Evolutionary conservation across 2,113 vertebrate genomes (phyloP), one percentile per base, ranked within the genome.

Genomic region (Tychaedon coryphoeus): DNA sequence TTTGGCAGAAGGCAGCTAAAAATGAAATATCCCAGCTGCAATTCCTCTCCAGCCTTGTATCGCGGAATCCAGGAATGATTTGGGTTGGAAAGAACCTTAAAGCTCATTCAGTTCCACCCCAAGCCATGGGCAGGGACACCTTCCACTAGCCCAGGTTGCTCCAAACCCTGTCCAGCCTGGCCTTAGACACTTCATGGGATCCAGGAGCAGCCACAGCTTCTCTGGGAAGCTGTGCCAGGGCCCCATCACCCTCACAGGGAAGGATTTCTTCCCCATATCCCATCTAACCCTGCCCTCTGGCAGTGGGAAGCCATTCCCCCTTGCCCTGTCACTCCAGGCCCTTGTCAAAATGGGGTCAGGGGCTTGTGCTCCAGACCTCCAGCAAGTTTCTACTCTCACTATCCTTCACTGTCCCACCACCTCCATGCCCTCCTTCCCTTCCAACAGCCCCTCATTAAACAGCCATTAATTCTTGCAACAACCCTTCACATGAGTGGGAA

Each of bases 141-240:
- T 69, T 13, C 47, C 31, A 61, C 24, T 26, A 1, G 0, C 8
- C 20, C 47, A 54, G 29, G n/a, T 1, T 10, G 8, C 14, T 48
- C 47, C 62, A 61, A 82, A 12, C 12, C 25, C 62, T 0, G 0
- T 31, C 25, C 34, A 76, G 1, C 12, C 40, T 48, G 54, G 20
- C 17, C n/a, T 40, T 26, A 29, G 20, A 28, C 25, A 62, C 5
- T 54, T 13, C 40, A 31, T 70, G 62, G 29, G 34, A 48, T 24
- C 48, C 19, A 29, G 33, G 33, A 10, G 8, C 26, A 80, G 36
- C 51, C 51, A 51, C 51, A 66, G 60, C 38, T 58, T 2, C 38
- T n/a, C 43, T 53, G 13, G 23, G 10, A 73, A 1, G 2, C 19
- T 51, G 10, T 53, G 38, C 36, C 31, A 79, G n/a, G 9, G 8